A percentile compares a stretch with the other conserved stretches of the same genome.
phyloP scores from a whole-genome alignment of 1,140 invertebrate species.

The Zaprionus kolodkinae region DNA sequence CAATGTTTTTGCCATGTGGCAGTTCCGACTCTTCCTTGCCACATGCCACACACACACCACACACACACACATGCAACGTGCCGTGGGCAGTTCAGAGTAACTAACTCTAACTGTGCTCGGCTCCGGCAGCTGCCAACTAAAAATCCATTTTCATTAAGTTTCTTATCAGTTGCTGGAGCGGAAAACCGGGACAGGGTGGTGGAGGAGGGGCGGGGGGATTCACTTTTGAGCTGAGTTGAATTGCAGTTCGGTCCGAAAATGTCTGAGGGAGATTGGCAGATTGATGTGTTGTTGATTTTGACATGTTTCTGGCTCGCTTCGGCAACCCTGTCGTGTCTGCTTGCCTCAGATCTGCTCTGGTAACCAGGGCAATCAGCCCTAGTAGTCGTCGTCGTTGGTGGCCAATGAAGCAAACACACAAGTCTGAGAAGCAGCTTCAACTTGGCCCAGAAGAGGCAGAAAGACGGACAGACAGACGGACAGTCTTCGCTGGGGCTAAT shows the following conservation, averaged over 20 bases:
- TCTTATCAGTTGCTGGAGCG: constrained; percentile 9
- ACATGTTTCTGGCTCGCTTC: constrained; percentile 12
- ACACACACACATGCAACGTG: neutral
- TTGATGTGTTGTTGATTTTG: constrained; percentile 42
- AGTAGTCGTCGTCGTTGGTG: neutral
- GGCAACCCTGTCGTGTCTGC: constrained; percentile 7
- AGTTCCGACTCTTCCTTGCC: neutral
- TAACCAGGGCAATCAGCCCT: constrained; percentile 29
- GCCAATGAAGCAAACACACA: constrained; percentile 42
- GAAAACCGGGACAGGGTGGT: neutral
- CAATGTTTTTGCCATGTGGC: neutral
- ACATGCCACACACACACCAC: neutral
- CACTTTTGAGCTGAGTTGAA: constrained; percentile 14
- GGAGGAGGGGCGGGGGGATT: constrained; percentile 3
- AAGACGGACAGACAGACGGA: too few relatives aligned
- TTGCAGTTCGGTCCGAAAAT: constrained; percentile 2
- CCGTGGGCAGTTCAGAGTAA: neutral
- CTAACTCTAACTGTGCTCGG: neutral
- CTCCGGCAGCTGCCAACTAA: constrained; percentile 31
- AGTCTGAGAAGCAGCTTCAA: constrained; percentile 20
- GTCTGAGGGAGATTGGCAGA: constrained; percentile 26
- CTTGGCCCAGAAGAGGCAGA: neutral
- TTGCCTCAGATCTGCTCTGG: constrained; percentile 16
- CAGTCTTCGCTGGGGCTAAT: constrained; percentile 20
- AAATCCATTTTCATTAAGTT: constrained; percentile 71